These are phyloP conservation scores for Tipula lateralis DNA, from an alignment of 2,888 invertebrate genomes.

Conservation along the genomic window DNA sequence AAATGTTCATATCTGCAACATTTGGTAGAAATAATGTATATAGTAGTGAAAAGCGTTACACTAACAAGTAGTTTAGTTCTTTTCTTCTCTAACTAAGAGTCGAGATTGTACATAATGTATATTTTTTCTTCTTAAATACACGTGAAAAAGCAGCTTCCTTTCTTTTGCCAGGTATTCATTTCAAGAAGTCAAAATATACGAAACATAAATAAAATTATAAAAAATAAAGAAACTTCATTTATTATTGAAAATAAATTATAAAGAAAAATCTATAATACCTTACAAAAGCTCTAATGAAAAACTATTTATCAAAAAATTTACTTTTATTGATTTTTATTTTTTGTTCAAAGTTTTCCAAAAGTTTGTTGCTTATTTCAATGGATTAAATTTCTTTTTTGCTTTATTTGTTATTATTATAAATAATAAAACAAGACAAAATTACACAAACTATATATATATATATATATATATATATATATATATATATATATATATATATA, in stretches of 20 bases:
- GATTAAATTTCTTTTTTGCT: neutral
- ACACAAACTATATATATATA: neutral
- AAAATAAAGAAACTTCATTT: neutral
- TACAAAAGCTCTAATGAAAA: conserved; percentile 1
- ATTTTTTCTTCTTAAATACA: neutral
- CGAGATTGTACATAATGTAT: neutral
- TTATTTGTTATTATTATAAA: neutral
- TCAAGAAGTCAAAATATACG: neutral
- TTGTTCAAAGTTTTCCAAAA: neutral
- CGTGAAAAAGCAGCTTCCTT: neutral
- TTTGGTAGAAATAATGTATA: neutral
- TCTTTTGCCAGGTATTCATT: neutral
- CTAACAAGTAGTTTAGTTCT: neutral
- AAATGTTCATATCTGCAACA: neutral
- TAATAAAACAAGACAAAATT: neutral
- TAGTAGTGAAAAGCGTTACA: neutral
- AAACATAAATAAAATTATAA: neutral
- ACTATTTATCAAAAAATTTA: neutral
- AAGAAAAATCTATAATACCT: neutral
- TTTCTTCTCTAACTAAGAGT: neutral
- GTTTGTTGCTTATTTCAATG: neutral
- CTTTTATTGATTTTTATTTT: neutral
- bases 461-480: neutral
- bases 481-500: neutral
- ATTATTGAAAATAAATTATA: neutral